Base-by-base conservation (phyloP, 2,888 invertebrate species). In the Drosophila gaucha region DNA sequence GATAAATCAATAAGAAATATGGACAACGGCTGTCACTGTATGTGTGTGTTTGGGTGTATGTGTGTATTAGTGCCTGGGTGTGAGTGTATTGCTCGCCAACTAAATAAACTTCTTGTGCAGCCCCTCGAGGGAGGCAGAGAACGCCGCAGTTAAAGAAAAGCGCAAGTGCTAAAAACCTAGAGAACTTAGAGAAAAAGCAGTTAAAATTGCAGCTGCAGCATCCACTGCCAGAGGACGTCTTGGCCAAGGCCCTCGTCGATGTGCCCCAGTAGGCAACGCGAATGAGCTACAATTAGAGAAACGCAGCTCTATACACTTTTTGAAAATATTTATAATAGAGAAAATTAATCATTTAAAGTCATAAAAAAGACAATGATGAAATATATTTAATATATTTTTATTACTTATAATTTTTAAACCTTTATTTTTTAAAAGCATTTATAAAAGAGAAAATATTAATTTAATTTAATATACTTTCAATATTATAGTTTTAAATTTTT, bases 1-100 rank as follows among this genome's bases (percentile, higher is more conserved):
- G 89, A 84, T 84, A 84, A 84, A 84, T 84, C 84, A 84, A 84
- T 89, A 84, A 84, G 84, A 84, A 89, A 84, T 84, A 84, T 89
- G 88, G 84, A 86, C 89, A 86, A 84, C 76, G 88, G 69, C 84
- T 84, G 86, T 84, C 86, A 72, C 85, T 70, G 78, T 63, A 20
- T 38, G 12, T 44, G 26, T 16, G 6, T 54, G 8, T 56, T n/a
- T 58, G 24, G 41, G 16, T 51, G 16, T 57, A 9, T 56, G 8
- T 47, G 41, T 39, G 46, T 57, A n/a, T n/a, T n/a, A n/a, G n/a
- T n/a, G n/a, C n/a, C n/a, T n/a, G 51, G 46, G 47, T 47, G 18
- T 62, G 51, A 66, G 47, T 49, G 52, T 59, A 82, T 78, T 62
- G 86, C 82, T 74, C 70, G 56, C 60, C 82, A 87, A 78, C 86